A percentile compares a stretch with the other conserved stretches of the same genome.
These are phyloP conservation scores for Phymastichus coffea DNA, from an alignment of 1,140 invertebrate genomes.

Conservation along the genomic window DNA sequence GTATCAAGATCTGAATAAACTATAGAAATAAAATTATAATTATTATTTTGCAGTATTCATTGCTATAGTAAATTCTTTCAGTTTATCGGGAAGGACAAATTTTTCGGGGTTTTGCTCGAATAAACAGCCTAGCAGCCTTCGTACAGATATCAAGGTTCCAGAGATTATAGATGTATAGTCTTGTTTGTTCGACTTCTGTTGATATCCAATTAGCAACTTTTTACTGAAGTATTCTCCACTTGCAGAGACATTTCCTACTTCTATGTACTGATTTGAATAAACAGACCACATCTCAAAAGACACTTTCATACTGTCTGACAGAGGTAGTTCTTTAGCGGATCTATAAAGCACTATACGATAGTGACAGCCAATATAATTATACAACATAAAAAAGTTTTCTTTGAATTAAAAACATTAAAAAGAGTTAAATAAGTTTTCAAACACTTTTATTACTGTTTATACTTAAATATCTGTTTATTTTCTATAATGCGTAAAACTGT, in stretches of 20 bases:
- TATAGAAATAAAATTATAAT: no score
- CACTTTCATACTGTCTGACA: constrained; percentile 63
- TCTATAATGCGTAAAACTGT: no score
- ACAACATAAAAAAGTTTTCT: constrained; percentile 52
- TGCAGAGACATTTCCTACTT: constrained; percentile 65
- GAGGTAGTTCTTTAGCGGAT: constrained; percentile 57
- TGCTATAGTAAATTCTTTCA: constrained; percentile 24
- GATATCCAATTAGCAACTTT: constrained; percentile 63
- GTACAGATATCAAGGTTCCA: constrained; percentile 65
- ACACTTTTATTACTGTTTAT: constrained; percentile 57
- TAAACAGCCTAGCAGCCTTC: constrained; percentile 64
- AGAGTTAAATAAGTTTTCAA: constrained; percentile 44
- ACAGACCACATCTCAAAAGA: constrained; percentile 69
- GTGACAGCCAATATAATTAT: constrained; percentile 62
- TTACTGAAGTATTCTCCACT: constrained; percentile 69
- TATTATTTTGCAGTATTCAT: no score
- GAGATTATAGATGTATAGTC: constrained; percentile 63
- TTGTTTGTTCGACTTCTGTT: constrained; percentile 52
- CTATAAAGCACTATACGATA: constrained; percentile 62
- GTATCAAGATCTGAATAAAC: no score
- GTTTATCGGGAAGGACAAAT: constrained; percentile 37
- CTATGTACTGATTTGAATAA: constrained; percentile 60
- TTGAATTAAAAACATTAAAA: constrained; percentile 55
- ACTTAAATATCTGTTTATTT: no score
- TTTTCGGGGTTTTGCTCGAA: constrained; percentile 61